Base-by-base conservation (phyloP, 2,888 invertebrate genomes). In the Thymelicus lineola region DNA sequence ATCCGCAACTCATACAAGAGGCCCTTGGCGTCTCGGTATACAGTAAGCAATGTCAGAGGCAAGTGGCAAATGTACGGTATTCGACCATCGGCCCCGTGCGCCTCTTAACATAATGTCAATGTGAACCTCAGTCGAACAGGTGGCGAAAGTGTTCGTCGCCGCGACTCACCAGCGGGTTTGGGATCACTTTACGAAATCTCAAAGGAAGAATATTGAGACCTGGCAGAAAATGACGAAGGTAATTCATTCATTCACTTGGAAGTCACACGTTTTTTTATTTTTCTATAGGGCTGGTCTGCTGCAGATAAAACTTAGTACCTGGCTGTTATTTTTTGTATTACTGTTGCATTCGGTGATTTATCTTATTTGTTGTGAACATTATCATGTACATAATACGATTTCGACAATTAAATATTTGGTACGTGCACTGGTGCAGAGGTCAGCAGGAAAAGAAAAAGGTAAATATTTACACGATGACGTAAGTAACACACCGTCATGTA, bases 111-210 rank as follows among this genome's bases (percentile, higher is more conserved):
- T 89, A 86, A 88, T 83, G 82, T 87, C 87, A 28, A 28, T 91
- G 89, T 92, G 87, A 89, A 90, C 82, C 93, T 94, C 97, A 99
- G 99, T 99, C 97, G 97, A 97, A 96, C 98, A 98, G 97, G 98
- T 99, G 96, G 98, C 98, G 97, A 97, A 97, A 96, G 98, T 99
- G 95, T 98, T 99, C 96, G 95, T 95, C 93, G 97, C 98, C 86
- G 98, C 98, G 89, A 97, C 97, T 94, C 98, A 98, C 95, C 98
- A 99, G 96, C 98, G 98, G 94, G 98, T 98, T 94, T 99, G 99
- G 99, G 99, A 99, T 96, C 99, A 99, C 96, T 99, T 99, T 96
- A 98, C 98, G 94, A 99, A 99, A 96, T 98, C 98, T 82, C 99
- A 99, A 94, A 96, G 99, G 95, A 99, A 99, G 96, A 98, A 98